Conservation (phyloP, 2,888 invertebrate species). For the Phengaris alcon region DNA sequence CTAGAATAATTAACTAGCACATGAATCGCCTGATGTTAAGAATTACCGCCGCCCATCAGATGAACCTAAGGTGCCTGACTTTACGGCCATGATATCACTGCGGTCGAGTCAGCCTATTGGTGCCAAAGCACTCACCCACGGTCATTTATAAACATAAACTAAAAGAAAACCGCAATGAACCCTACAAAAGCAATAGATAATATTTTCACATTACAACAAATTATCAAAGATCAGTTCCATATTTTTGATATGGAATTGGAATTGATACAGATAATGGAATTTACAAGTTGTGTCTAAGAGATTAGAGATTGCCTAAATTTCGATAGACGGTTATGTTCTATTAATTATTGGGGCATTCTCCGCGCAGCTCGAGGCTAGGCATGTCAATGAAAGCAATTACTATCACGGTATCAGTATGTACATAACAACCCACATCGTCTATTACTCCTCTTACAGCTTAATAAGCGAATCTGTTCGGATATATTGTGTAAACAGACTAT, state of each 20-base stretch:
- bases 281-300: conserved; percentile 31
- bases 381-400: conserved; percentile 75
- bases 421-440: conserved; percentile 41
- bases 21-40: no score
- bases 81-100: no score
- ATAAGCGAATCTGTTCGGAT: conserved; percentile 50
- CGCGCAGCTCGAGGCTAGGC: conserved; percentile 53
- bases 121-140: no score
- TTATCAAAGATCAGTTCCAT: neutral
- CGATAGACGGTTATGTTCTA: conserved; percentile 59
- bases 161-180: neutral
- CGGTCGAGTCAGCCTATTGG: no score
- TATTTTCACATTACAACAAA: neutral
- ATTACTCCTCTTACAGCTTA: conserved; percentile 45
- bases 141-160: neutral
- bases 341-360: conserved; percentile 72
- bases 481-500: conserved; percentile 37
- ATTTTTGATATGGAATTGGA: no score
- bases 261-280: neutral
- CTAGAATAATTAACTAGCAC: no score
- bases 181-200: neutral
- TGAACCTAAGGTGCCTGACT: no score
- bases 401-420: conserved; percentile 50
- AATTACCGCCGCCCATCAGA: no score
- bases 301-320: conserved; percentile 40